Evolutionary conservation across 1,140 invertebrate species (phyloP), one percentile per base, ranked within the genome.

Genomic region (Diabrotica undecimpunctata): DNA sequence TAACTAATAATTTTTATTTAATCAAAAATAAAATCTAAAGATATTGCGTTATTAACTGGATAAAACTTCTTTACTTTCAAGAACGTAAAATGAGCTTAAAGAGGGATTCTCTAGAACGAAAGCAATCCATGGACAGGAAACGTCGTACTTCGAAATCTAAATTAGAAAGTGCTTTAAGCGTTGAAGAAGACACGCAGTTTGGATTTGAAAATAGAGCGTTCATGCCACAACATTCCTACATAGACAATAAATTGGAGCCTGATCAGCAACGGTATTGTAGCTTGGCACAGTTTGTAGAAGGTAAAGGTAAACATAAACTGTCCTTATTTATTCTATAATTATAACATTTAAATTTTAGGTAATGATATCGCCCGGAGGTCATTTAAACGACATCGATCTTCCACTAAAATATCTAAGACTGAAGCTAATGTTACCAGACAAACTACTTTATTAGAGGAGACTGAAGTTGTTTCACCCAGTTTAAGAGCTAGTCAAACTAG

Each of bases 201-300:
- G 87, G 87, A 3, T 88, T 87, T 67, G 87, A 88, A 73, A 88
- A 88, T 67, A 82, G 84, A 68, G 86, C 86, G 25, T 88, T 88
- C 67, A 77, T 78, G 72, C 69, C 74, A 3, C 74, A 75, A 66
- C 75, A 77, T 57, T 70, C 74, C 11, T 85, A 86, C 72, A 79
- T 85, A 54, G 82, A 82, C 79, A 86, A 82, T 70, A 80, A 74
- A 78, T 79, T 77, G 67, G 80, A 83, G 74, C 64, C 82, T 77
- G 75, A 84, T 79, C 73, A 82, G 68, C 84, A 87, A 56, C 86
- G 85, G 69, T 89, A 87, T 76, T 89, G 88, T 72, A 89, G 88
- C 74, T 79, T 91, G 69, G 89, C 89, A 6, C 85, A 90, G 69
- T 91, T 91, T 73, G 88, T 87, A 65, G 90, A 91, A 80, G 89